phyloP scores from a whole-genome alignment of 2,797 vertebrate genomes.

The Muraenolepis orangiensis region DNA sequence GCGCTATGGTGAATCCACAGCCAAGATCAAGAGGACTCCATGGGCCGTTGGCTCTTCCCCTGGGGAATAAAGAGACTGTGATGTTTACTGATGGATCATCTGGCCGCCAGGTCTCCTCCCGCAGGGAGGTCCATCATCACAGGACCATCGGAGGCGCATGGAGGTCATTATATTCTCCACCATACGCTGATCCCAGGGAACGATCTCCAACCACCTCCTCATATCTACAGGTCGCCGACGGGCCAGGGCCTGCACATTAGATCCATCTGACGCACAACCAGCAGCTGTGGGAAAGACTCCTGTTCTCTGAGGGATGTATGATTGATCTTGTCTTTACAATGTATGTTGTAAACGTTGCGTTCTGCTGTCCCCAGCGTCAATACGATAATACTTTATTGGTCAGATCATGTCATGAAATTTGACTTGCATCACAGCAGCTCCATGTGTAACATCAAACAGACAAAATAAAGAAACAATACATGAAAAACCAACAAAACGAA shows the following conservation, averaged over 20 bases:
- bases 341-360: not conserved
- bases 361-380: not conserved
- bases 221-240: not conserved
- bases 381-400: too few relatives aligned
- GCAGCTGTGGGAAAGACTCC: not conserved
- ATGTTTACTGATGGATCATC: not conserved
- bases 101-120: not conserved
- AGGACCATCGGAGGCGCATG: not conserved
- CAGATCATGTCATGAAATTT: too few relatives aligned
- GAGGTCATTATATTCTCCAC: not conserved
- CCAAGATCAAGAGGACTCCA: not conserved
- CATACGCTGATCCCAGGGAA: not conserved
- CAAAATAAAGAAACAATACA: too few relatives aligned
- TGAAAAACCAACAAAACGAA: too few relatives aligned
- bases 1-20: not conserved
- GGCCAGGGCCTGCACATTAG: not conserved
- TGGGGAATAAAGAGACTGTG: not conserved
- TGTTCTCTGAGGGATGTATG: not conserved
- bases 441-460: too few relatives aligned
- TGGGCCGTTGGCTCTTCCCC: not conserved
- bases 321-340: not conserved
- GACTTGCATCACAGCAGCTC: too few relatives aligned
- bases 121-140: not conserved
- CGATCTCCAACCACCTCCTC: not conserved
- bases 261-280: slow-evolving; percentile 5